A percentile compares a stretch with the other conserved stretches of the same genome.
These are phyloP conservation scores for Stenolophus ochropezus DNA, from an alignment of 2,888 invertebrate genomes.

Conservation along the genomic window DNA sequence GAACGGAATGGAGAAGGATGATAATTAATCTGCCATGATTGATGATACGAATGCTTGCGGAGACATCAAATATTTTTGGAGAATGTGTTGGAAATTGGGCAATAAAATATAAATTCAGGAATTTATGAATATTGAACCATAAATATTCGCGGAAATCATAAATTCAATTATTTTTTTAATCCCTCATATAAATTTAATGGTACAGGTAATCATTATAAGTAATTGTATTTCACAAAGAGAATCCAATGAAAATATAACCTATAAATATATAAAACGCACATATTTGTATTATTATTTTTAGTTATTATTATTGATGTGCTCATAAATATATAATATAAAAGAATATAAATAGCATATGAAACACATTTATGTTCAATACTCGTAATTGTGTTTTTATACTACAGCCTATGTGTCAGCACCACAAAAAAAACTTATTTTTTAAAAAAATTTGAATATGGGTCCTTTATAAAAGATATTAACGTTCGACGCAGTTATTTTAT, in stretches of 20 bases:
- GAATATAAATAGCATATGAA: not conserved
- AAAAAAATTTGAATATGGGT: no score
- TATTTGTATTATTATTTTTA: not conserved
- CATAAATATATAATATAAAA: not conserved
- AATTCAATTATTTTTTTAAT: no score
- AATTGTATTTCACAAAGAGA: not conserved
- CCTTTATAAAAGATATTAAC: no score
- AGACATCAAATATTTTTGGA: not conserved
- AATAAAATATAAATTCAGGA: not conserved
- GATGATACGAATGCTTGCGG: not conserved
- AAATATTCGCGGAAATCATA: no score
- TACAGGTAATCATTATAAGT: not conserved
- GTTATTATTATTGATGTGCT: not conserved
- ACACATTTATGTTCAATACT: not conserved
- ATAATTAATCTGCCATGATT: constrained; percentile 17
- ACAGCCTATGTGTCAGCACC: no score
- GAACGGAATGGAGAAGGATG: not conserved
- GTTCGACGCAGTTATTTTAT: no score
- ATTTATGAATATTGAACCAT: no score
- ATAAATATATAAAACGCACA: not conserved
- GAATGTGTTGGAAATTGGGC: not conserved
- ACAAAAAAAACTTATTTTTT: no score
- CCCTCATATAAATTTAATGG: not conserved
- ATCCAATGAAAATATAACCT: not conserved
- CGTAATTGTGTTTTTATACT: not conserved